Conservation (phyloP, 2,113 vertebrate genomes). For the Pelecanus crispus region DNA sequence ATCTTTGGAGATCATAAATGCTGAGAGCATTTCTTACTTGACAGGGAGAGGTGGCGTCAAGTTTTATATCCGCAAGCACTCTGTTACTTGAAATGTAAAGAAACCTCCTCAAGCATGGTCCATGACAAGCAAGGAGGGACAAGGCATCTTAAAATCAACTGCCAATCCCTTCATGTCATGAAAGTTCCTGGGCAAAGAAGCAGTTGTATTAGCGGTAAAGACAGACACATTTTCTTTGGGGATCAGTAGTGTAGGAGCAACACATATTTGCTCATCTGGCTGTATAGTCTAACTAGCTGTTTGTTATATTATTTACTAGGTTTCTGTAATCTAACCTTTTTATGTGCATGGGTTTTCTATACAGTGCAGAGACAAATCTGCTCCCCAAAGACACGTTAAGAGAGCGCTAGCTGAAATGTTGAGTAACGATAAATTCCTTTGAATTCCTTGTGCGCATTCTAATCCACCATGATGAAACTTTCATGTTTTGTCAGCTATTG, state of each 20-base stretch:
- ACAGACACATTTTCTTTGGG: not conserved
- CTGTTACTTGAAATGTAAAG: not conserved
- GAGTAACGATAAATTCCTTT: slow-evolving; percentile 72
- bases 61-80: not conserved
- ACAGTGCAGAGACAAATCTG: slow-evolving; percentile 65
- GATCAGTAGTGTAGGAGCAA: not conserved
- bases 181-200: slow-evolving; percentile 8
- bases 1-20: not conserved
- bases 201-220: not conserved
- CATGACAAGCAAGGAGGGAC: not conserved
- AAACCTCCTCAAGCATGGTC: slow-evolving; percentile 14
- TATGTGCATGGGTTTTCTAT: slow-evolving; percentile 46
- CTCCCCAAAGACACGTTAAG: slow-evolving; percentile 66
- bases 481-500: slow-evolving; percentile 79
- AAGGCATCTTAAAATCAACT: slow-evolving; percentile 10
- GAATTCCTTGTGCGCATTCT: slow-evolving; percentile 61
- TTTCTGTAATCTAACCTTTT: slow-evolving; percentile 60
- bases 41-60: not conserved
- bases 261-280: not conserved
- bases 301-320: slow-evolving; percentile 69
- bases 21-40: not conserved
- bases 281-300: slow-evolving; percentile 39
- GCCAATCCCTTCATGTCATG: not conserved
- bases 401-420: slow-evolving; percentile 69
- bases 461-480: slow-evolving; percentile 72